Evolutionary conservation across 1,140 invertebrate species (phyloP), one percentile per base, ranked within the genome.

Genomic region (Microplitis demolitor): DNA sequence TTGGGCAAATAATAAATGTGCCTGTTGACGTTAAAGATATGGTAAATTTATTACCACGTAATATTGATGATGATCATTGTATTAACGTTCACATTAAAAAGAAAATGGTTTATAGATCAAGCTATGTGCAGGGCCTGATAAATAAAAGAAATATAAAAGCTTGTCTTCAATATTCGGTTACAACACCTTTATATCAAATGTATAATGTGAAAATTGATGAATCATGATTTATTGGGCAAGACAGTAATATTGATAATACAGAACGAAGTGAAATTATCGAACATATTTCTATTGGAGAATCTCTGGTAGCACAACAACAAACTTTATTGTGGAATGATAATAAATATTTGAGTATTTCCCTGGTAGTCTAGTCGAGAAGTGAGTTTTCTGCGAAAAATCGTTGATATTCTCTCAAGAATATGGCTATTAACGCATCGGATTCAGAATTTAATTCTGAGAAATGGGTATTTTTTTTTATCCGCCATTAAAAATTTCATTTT

Each of bases 261-360:
- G 24, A 24, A 58, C 37, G 37, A 34, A 37, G 73, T 71, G 70
- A 77, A 37, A 56, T 78, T 4, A 77, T 63, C 64, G 79, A 82
- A 71, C 33, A 78, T n/a, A 76, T 78, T 4, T 58, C 67, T 37
- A 76, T 79, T 56, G 74, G 77, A 62, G 80, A 81, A 51, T 78
- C 63, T 74, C 67, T 80, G 6, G 60, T 53, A 14, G 76, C 80
- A 8, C 77, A 79, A 72, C 80, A 83, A 76, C 78, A 82, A 53
- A 83, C 80, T 34, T 51, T 83, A 1, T 13, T 81, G 64, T 83
- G 79, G 82, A 78, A 79, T 73, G 78, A 81, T 45, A 77, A 82
- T 9, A 56, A 77, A 58, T 80, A 67, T 74, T 75, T 83, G 31
- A 39, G 68, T 14, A 78, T 80, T 13, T 80, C 82, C 60, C 79